Percentiles rank a stretch among this genome's conserved stretches.
phyloP scores from a whole-genome alignment of 2,888 invertebrate genomes.

The Trichogramma evanescens region DNA sequence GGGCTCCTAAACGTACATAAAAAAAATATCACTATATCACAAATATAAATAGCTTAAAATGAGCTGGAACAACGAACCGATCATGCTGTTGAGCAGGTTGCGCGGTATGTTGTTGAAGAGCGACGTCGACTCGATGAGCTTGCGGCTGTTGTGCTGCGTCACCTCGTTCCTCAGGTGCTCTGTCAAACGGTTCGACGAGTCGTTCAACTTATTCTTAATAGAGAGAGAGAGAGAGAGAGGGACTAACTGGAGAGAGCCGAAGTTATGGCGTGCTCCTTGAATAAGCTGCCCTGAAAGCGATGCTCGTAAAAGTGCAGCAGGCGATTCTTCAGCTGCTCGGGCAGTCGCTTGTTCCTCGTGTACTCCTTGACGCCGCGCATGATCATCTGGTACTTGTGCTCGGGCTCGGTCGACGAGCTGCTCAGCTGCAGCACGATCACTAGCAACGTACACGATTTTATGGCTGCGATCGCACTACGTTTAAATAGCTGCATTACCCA shows the following conservation, averaged over 20 bases:
- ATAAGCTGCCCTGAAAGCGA: conserved; percentile 54
- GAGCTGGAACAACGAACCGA: conserved; percentile 27
- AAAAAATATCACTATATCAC: too few relatives aligned
- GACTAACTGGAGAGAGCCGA: conserved; percentile 50
- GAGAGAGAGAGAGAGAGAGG: not conserved
- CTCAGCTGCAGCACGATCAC: conserved; percentile 46
- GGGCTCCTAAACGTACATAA: conserved; percentile 20
- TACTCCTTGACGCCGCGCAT: conserved; percentile 54
- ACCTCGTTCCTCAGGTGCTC: conserved; percentile 38
- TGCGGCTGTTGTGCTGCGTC: conserved; percentile 33
- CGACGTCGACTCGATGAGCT: conserved; percentile 35
- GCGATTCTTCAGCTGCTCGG: conserved; percentile 50
- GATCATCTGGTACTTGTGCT: conserved; percentile 50
- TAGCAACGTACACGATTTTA: conserved; percentile 22
- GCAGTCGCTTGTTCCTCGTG: conserved; percentile 55
- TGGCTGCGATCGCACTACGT: too few relatives aligned
- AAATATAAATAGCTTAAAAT: too few relatives aligned
- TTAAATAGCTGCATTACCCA: too few relatives aligned
- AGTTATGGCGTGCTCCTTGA: conserved; percentile 53
- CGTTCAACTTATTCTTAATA: not conserved
- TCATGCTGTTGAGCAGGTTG: conserved; percentile 32
- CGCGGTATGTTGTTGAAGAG: conserved; percentile 37
- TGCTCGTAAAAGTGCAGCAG: conserved; percentile 56
- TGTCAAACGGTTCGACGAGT: conserved; percentile 13
- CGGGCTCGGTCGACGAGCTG: conserved; percentile 44